phyloP scores from a whole-genome alignment of 30 jellyfish, hydroid and myxozoan genomes.

The Hydractinia symbiolongicarpus region DNA sequence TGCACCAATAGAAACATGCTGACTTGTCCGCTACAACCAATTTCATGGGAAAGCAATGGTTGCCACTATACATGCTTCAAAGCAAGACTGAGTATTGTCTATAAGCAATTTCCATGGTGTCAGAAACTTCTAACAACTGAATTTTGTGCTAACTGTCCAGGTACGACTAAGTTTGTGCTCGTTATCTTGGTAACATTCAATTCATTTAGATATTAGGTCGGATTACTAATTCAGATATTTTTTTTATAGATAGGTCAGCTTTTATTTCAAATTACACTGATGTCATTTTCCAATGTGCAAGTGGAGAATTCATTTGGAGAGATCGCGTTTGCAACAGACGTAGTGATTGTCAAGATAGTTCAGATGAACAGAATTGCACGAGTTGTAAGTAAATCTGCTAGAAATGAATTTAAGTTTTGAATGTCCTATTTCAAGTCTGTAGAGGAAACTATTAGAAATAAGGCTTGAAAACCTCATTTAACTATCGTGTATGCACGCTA shows the following conservation, averaged over 20 bases:
- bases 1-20: neutral
- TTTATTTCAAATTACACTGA: slow-evolving; percentile 25
- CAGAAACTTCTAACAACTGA: slow-evolving; percentile 17
- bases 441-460: too few species aligned
- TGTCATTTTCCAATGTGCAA: slow-evolving; percentile 28
- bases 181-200: neutral
- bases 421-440: too few species aligned
- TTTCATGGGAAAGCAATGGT: slow-evolving; percentile 45
- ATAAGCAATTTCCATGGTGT: slow-evolving; percentile 43
- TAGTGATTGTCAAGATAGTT: slow-evolving; percentile 29
- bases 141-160: slow-evolving; percentile 49
- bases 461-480: too few species aligned
- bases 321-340: slow-evolving; percentile 39
- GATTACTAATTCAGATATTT: neutral
- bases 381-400: slow-evolving; percentile 23
- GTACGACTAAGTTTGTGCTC: slow-evolving; percentile 8
- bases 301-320: slow-evolving; percentile 26
- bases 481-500: too few species aligned
- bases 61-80: slow-evolving; percentile 36
- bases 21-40: slow-evolving; percentile 16
- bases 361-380: slow-evolving; percentile 42
- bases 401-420: too few species aligned
- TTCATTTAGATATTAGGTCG: neutral
- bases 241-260: slow-evolving; percentile 18
- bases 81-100: neutral